Evolutionary conservation across 2,888 invertebrate species (phyloP).

Genomic region (Ischnus inquisitorius): DNA sequence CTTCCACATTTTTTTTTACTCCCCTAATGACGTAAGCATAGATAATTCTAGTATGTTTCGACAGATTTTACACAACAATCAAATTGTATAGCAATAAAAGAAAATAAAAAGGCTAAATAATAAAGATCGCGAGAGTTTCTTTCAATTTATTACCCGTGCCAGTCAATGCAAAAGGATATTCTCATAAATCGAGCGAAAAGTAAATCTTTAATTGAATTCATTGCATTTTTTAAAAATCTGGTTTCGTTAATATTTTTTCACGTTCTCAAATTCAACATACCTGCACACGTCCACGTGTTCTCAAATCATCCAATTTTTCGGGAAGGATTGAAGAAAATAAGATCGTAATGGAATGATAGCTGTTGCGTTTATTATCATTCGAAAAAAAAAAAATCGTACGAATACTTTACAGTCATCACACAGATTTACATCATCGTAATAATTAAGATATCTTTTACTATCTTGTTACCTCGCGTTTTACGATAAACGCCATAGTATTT

Average conservation of each 20-base stretch:
- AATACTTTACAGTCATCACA: slow-evolving; percentile 72
- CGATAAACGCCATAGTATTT: slow-evolving; percentile 62
- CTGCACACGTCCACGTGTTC: neutral
- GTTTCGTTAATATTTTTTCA: neutral
- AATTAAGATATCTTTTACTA: slow-evolving; percentile 67
- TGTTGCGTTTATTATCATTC: slow-evolving; percentile 72
- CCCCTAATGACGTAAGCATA: slow-evolving; percentile 78
- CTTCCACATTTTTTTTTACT: slow-evolving; percentile 75
- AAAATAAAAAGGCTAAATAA: slow-evolving; percentile 71
- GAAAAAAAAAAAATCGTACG: slow-evolving; percentile 66
- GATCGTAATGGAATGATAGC: slow-evolving; percentile 69
- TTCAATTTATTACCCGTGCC: slow-evolving; percentile 6
- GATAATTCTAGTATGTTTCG: slow-evolving; percentile 78
- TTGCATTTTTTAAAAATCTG: neutral
- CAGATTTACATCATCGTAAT: slow-evolving; percentile 68
- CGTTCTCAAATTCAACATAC: too few species aligned
- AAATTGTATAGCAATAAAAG: slow-evolving; percentile 82
- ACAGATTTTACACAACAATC: slow-evolving; percentile 81
- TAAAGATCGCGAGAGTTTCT: slow-evolving; percentile 42
- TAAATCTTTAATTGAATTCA: neutral
- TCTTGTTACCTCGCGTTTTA: slow-evolving; percentile 58
- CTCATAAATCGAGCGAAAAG: neutral
- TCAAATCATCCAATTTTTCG: neutral
- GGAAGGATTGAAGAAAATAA: slow-evolving; percentile 7
- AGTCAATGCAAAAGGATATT: neutral